phyloP scores from a whole-genome alignment of 2,797 vertebrate species.

The Hyperoplus lanceolatus region DNA sequence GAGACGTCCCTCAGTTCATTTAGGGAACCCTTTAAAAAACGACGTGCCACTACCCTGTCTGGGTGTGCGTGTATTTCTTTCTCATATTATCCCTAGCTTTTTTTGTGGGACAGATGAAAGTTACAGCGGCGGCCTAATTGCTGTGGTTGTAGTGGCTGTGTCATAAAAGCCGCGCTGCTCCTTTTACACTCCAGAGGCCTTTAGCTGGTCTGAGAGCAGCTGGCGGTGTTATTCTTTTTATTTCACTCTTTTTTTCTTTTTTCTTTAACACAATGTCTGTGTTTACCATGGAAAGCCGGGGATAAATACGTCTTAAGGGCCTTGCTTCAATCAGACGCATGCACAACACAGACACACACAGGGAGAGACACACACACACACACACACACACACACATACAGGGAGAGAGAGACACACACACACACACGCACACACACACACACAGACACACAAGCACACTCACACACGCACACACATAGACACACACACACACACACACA shows the following conservation, averaged over 20 bases:
- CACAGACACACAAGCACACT: no score
- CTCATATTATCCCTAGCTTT: constrained; percentile 77
- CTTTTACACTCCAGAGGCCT: constrained; percentile 76
- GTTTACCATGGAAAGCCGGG: constrained; percentile 66
- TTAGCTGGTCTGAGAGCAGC: constrained; percentile 66
- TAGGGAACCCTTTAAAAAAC: constrained; percentile 36
- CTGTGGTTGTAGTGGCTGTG: constrained; percentile 81
- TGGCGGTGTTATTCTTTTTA: constrained; percentile 75
- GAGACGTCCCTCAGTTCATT: constrained; percentile 38
- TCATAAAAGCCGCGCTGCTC: constrained; percentile 78
- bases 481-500: no score
- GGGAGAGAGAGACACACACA: no score
- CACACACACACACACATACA: no score
- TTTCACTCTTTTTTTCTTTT: constrained; percentile 76
- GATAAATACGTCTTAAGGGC: constrained; percentile 58
- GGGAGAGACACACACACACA: no score
- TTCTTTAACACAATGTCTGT: constrained; percentile 80
- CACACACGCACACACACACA: no score
- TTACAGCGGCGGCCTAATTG: constrained; percentile 85
- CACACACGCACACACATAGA: no score
- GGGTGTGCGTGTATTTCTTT: constrained; percentile 58
- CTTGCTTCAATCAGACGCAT: constrained; percentile 63
- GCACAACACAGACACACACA: not conserved
- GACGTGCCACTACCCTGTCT: constrained; percentile 51
- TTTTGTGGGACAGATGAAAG: constrained; percentile 85